Percentiles rank a stretch among this genome's conserved stretches.
Conservation (phyloP, 2,888 invertebrate species). For the Dascillus cervinus region DNA sequence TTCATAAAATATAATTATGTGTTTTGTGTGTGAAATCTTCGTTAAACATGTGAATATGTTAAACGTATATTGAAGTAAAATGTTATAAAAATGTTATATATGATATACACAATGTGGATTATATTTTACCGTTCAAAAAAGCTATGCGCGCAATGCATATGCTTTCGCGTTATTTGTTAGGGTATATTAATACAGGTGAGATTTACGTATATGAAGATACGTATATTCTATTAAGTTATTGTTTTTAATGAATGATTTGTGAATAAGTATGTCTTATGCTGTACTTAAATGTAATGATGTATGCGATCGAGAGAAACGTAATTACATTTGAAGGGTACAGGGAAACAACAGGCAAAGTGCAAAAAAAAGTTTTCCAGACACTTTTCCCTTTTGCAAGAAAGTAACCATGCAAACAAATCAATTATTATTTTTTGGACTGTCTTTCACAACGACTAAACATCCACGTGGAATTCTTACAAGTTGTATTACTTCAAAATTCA, state of each 20-base stretch:
- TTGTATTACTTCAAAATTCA: too few species aligned
- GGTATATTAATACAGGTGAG: constrained; percentile 42
- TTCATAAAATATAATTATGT: constrained; percentile 39
- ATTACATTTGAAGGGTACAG: too few species aligned
- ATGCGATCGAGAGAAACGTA: too few species aligned
- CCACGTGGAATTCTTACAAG: too few species aligned
- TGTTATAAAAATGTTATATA: constrained; percentile 13
- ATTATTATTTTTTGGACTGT: too few species aligned
- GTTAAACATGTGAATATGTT: constrained; percentile 30
- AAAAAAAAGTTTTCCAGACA: too few species aligned
- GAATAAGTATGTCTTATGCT: not conserved
- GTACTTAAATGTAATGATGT: too few species aligned
- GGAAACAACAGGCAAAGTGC: too few species aligned
- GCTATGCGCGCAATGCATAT: constrained; percentile 45
- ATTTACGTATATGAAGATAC: constrained; percentile 34
- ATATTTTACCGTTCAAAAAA: constrained; percentile 31
- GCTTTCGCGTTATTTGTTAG: constrained; percentile 41
- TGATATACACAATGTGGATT: constrained; percentile 25
- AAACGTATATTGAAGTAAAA: constrained; percentile 25
- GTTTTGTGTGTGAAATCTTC: constrained; percentile 38
- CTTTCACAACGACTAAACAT: too few species aligned
- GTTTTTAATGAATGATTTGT: constrained; percentile 7
- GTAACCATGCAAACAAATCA: too few species aligned
- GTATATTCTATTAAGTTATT: constrained; percentile 23
- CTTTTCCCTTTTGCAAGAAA: too few species aligned